These are phyloP conservation scores for Sapajus apella DNA, from an alignment of 2,113 vertebrate genomes.

Conservation along the genomic window DNA sequence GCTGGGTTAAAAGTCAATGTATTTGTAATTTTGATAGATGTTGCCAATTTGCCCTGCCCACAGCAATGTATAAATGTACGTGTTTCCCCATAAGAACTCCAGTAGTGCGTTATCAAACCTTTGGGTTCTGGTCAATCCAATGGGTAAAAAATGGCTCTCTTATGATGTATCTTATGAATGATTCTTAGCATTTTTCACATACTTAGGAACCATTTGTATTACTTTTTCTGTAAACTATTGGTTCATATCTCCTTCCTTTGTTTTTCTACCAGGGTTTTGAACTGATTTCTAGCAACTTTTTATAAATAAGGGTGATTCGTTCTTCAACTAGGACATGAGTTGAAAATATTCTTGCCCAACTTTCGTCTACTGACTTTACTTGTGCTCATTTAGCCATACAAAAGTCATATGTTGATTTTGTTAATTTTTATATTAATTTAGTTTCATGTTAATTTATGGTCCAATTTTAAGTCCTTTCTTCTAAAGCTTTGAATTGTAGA, in stretches of 20 bases:
- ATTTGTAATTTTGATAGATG: not conserved
- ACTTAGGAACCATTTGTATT: not conserved
- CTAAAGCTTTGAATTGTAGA: not conserved
- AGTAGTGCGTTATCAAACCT: not conserved
- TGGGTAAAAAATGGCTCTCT: not conserved
- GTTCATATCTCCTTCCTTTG: not conserved
- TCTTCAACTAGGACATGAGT: not conserved
- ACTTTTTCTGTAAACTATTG: not conserved
- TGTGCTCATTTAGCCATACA: not conserved
- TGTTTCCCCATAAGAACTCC: not conserved
- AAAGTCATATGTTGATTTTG: not conserved
- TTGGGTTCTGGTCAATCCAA: not conserved
- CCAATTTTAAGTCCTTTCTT: not conserved
- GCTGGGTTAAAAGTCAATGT: not conserved
- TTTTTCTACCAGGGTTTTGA: not conserved
- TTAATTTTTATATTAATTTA: not conserved
- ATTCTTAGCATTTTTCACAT: not conserved
- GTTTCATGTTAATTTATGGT: not conserved
- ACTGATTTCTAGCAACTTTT: constrained; percentile 34
- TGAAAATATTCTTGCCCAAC: not conserved
- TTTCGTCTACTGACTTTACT: constrained; percentile 10
- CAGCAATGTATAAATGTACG: not conserved
- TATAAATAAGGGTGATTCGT: not conserved
- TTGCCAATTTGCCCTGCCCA: not conserved
- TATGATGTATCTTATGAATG: not conserved